Evolutionary conservation across 2,113 vertebrate species (phyloP), one percentile per base, ranked within the genome.

Genomic region (Thamnaconus septentrionalis): DNA sequence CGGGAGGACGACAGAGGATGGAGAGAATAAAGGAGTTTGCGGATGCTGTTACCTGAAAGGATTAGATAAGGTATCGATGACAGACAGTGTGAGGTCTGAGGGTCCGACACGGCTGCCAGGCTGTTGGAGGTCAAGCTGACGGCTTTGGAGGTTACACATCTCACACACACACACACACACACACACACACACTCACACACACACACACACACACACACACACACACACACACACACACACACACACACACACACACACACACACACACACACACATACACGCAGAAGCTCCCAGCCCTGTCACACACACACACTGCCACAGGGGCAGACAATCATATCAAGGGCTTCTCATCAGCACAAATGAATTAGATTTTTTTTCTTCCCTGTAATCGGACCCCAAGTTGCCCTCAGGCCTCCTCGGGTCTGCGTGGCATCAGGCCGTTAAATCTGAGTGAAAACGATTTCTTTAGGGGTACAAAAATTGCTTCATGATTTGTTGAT

Each of bases 31-130:
- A 72, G 1, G 55, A 60, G 63, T 59, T 53, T 67, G 64, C 56
- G 73, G 70, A 71, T 60, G 61, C 69, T 70, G 80, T 83, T 66
- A 88, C 74, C 63, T n/a, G 84, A 86, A 84, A 77, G 78, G 41
- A 55, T 41, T 12, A 80, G 84, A 85, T 87, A 77, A 61, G 74
- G 75, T 84, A 60, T 80, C 66, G 66, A 61, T 65, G 67, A 73
- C 80, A 73, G 66, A 73, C 76, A 69, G 64, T 18, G 66, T 53
- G 81, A 61, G 84, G 79, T 66, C 44, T 44, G 57, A 69, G 71
- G 61, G 53, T 59, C 51, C 6, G 76, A 75, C 61, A 52, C 47
- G 57, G 54, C 53, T 62, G 78, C 44, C 81, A 89, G 71, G 80
- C 75, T 84, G 83, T 54, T 44, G 3, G 44, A 71, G 76, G 83